Base-by-base conservation (phyloP, 2,797 vertebrate species). In the Pelodytes ibericus region DNA sequence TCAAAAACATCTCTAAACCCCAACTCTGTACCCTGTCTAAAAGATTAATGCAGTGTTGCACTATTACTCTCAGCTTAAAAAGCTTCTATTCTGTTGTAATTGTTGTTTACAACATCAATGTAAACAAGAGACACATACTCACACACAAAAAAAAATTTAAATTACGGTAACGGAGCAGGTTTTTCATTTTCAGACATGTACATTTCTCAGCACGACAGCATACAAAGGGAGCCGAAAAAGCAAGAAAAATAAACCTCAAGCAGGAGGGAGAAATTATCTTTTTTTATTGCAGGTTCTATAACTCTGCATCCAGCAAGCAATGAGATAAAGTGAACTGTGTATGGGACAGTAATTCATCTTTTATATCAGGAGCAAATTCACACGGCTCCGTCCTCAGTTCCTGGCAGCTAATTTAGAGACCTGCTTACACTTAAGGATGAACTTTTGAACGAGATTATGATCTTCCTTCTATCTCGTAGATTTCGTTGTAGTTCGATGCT, bases 391-490 rank as follows among this genome's bases (percentile, higher is more conserved):
- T 79, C 76, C 76, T 53, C 33, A 68, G 63, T 68, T 60, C 64
- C 71, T 73, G 76, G 76, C 76, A 79, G 76, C 64, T 79, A 79
- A 74, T 79, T 79, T 79, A 79, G 47, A 79, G 77, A 74, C 77
- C 77, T 63, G 71, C 71, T 79, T 74, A 74, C 51, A 69, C 71
- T 73, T 74, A 69, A 79, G 77, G 77, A 63, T 79, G 71, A 79
- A 79, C 77, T 74, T 79, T 79, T 79, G 77, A 79, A 69, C 64
- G 25, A 68, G 77, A 79, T 73, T 79, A 73, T 69, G 65, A 79
- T 79, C 71, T 79, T 69, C 69, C 71, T 69, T 79, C 71, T 79
- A 74, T 69, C 77, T 73, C 58, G 49, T 25, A 79, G 71, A 73
- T 79, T 79, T 79, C 30, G 71, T 79, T 69, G 71, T 79, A 79